Percentiles rank a stretch among this genome's conserved stretches.
These are phyloP conservation scores for Amphipyra tragopoginis DNA, from an alignment of 2,888 invertebrate genomes.

Conservation along the genomic window DNA sequence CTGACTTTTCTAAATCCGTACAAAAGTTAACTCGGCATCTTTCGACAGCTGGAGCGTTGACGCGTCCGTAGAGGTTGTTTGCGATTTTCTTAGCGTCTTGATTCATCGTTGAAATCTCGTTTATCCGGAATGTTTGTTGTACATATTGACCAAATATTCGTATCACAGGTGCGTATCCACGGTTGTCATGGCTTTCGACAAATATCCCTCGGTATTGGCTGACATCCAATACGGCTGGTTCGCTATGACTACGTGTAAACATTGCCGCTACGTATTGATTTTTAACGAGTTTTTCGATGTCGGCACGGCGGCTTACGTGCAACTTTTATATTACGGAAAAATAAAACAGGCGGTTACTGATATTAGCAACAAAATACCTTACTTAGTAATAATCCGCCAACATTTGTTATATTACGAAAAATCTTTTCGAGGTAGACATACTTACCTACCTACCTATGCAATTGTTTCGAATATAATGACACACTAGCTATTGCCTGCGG, in stretches of 20 bases:
- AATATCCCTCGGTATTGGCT: constrained; percentile 73
- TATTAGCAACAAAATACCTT: constrained; percentile 32
- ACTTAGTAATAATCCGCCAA: constrained; percentile 32
- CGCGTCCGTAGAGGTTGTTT: constrained; percentile 84
- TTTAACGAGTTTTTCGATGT: constrained; percentile 68
- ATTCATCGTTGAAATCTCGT: constrained; percentile 66
- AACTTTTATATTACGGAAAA: constrained; percentile 46
- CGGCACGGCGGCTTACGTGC: constrained; percentile 35
- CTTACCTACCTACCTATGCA: background rate
- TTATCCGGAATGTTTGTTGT: constrained; percentile 57
- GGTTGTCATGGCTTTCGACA: constrained; percentile 75
- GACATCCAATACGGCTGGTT: constrained; percentile 73
- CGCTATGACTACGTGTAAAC: constrained; percentile 83
- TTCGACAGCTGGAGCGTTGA: constrained; percentile 79
- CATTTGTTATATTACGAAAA: constrained; percentile 19
- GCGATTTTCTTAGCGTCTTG: constrained; percentile 77
- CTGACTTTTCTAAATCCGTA: constrained; percentile 76
- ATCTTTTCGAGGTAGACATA: constrained; percentile 5
- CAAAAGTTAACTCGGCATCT: constrained; percentile 84
- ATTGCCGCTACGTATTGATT: constrained; percentile 73
- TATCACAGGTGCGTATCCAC: constrained; percentile 67
- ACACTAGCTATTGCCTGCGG: no score
- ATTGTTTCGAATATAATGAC: constrained; percentile 12
- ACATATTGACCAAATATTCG: constrained; percentile 72
- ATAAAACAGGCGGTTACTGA: constrained; percentile 38